Conservation (phyloP, 2,113 vertebrate genomes). For the Coptodon rendalli region DNA sequence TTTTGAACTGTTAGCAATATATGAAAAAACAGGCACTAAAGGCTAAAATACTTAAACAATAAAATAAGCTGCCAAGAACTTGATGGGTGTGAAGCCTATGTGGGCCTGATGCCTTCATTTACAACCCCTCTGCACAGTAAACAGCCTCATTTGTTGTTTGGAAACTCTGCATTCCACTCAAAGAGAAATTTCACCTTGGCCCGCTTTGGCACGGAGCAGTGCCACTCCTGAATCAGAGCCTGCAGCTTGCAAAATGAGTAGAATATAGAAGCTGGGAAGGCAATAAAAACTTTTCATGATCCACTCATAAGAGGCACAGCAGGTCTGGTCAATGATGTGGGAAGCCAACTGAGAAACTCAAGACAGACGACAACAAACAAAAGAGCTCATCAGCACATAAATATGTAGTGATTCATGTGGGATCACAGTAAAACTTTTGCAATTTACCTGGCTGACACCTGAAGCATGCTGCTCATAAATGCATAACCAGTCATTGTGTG, state of each 20-base stretch:
- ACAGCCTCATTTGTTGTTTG: background rate
- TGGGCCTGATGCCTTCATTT: background rate
- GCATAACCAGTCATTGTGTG: background rate
- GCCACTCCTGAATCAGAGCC: slow-evolving; percentile 3
- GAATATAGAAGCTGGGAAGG: slow-evolving; percentile 5
- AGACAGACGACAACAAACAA: background rate
- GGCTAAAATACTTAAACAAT: background rate
- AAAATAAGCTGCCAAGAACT: background rate
- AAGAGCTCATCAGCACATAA: background rate
- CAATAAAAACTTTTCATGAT: slow-evolving; percentile 35
- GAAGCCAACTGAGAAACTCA: background rate
- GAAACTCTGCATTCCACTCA: slow-evolving; percentile 13
- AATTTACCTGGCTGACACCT: background rate
- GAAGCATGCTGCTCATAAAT: background rate
- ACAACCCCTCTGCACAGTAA: background rate
- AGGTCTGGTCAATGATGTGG: background rate
- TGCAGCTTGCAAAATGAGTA: slow-evolving; percentile 16
- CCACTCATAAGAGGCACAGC: background rate
- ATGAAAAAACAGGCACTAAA: background rate
- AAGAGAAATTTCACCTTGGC: background rate
- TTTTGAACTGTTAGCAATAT: background rate
- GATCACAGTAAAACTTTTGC: background rate
- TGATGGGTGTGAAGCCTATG: background rate
- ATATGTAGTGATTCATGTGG: background rate
- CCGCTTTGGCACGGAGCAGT: slow-evolving; percentile 5